Evolutionary conservation across 2,797 vertebrate species (phyloP), one percentile per base, ranked within the genome.

Genomic region (Vultur gryphus): DNA sequence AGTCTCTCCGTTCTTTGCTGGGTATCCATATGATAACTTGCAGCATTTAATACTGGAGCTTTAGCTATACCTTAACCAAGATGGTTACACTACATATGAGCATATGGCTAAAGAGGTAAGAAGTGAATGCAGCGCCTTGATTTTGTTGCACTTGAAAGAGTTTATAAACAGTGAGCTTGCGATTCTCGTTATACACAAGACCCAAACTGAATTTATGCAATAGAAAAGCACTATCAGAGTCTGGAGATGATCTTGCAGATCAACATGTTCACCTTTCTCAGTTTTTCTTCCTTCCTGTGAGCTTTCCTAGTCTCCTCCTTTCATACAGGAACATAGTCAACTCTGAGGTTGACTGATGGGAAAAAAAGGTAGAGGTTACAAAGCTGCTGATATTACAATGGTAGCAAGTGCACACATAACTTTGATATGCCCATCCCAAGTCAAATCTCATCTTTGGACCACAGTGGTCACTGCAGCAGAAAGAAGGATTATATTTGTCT

Each of bases 161-260:
- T 4, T 62, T 66, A 28, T 28, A 29, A 57, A 26, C 14, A 52
- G 14, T 2, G 1, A 29, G 43, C 23, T 29, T 44, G 25, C 0
- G 2, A 35, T 78, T 66, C 33, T 59, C 5, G 1, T 31, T 23
- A 6, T 52, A 41, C 75, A n/a, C 0, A 1, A 64, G 44, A 28
- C 17, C 0, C 29, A 70, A 24, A n/a, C 21, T 73, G 46, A 83
- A 73, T 55, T 77, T 46, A 35, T 59, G 35, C 35, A 31, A 15
- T 4, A 58, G 7, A 14, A 76, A 72, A 72, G 2, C 18, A 37
- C 8, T 83, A 10, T 29, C 35, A 48, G 46, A 58, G 4, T 14
- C 26, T 33, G 11, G 26, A 70, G 54, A 70, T 58, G 10, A 37
- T 37, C 37, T 37, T 37, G 37, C 37, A 37, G 37, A 37, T 37